Evolutionary conservation across 2,888 invertebrate species (phyloP), one percentile per base, ranked within the genome.

Genomic region (Eupeodes luniger): DNA sequence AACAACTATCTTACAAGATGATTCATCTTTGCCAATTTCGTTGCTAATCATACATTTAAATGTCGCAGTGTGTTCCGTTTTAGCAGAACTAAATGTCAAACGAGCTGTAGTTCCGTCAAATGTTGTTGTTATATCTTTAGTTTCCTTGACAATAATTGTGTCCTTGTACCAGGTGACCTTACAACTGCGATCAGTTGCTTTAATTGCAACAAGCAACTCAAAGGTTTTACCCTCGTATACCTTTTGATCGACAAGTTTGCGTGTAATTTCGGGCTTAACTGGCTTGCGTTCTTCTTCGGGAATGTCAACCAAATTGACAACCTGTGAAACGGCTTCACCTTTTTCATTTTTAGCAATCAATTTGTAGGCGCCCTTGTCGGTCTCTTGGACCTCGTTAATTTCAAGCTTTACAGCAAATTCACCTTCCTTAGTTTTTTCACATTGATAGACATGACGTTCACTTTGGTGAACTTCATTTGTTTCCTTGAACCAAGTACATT

Each of bases 401-500:
- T 98, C 98, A 91, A 98, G 95, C 94, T 98, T 97, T 19, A 98
- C 96, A 84, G 97, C 95, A 91, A 97, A 98, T 94, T 98, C 98
- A 82, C 98, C 98, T 95, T 98, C 94, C 82, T 93, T 93, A 0
- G 92, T 93, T 70, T 93, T 91, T 78, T 93, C 92, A 4, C 94
- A 91, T 2, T 91, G 83, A 64, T 93, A 93, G n/a, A 92, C 90
- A 78, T 92, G 93, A 2, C 93, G 92, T 66, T 89, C 90, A 81
- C 90, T 97, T 92, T 98, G 96, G 91, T 94, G 95, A 61, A 98
- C 96, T 27, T 96, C 96, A 90, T 95, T 95, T 19, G 95, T 94
- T 94, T 98, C 98, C 92, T 98, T 98, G 94, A 96, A 98, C 99
- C 99, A 99, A 57, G 97, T 97, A 92, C 98, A 97, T 90, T 97